Conservation (phyloP, 2,113 vertebrate species). For the Cyphomyrus discorhynchus region DNA sequence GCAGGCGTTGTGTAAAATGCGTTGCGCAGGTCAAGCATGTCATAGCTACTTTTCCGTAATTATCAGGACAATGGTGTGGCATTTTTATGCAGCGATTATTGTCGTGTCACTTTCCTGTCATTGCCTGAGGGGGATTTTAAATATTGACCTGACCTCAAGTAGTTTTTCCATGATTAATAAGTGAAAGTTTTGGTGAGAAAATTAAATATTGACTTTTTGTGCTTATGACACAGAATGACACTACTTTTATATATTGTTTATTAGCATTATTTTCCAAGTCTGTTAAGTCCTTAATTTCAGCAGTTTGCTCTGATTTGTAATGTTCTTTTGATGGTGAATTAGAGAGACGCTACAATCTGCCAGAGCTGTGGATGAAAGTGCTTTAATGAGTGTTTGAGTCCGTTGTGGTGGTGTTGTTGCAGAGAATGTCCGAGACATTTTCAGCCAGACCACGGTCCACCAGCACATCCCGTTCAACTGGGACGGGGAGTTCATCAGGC, state of each 20-base stretch:
- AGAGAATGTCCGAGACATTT: slow-evolving; percentile 95
- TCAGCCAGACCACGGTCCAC: slow-evolving; percentile 87
- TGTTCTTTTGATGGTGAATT: neutral
- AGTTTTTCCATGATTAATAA: neutral
- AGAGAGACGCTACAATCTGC: neutral
- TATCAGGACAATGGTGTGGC: neutral
- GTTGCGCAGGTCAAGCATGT: neutral
- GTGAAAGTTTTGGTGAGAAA: neutral
- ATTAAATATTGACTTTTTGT: neutral
- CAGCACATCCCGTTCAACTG: slow-evolving; percentile 97
- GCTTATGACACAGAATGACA: neutral
- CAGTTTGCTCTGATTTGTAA: neutral
- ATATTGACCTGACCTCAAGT: neutral
- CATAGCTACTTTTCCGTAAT: neutral
- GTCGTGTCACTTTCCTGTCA: neutral
- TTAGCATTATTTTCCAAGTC: neutral
- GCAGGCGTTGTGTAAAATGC: neutral
- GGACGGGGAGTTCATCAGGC: slow-evolving; percentile 92
- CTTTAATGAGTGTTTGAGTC: slow-evolving; percentile 14
- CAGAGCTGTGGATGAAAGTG: neutral
- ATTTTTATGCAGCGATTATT: neutral
- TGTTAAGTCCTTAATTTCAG: neutral
- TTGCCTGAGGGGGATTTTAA: neutral
- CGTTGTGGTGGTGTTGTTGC: slow-evolving; percentile 20
- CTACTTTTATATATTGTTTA: neutral